A percentile compares a stretch with the other conserved stretches of the same genome.
These are phyloP conservation scores for Yponomeuta evonymella DNA, from an alignment of 2,888 invertebrate species.

Conservation along the genomic window DNA sequence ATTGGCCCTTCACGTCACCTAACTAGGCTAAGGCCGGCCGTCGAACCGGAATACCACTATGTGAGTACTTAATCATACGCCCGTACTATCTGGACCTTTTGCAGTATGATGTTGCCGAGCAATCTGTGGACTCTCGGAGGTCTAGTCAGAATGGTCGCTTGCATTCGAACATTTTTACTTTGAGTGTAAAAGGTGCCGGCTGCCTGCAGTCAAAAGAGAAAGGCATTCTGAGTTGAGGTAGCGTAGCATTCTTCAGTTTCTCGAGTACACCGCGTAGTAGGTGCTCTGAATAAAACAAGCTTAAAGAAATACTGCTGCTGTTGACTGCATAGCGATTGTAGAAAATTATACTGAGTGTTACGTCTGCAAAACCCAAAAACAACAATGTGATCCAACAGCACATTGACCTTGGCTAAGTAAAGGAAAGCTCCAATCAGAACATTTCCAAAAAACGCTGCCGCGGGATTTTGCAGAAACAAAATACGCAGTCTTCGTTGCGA, in stretches of 20 bases:
- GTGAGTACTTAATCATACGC: background rate
- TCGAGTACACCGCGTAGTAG: background rate
- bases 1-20: slow-evolving; percentile 62
- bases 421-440: background rate
- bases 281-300: background rate
- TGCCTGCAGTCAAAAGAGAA: slow-evolving; percentile 52
- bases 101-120: background rate
- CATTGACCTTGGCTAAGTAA: background rate
- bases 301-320: no score
- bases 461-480: background rate
- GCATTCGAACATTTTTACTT: slow-evolving; percentile 34
- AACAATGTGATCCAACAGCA: background rate
- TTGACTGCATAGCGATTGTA: no score
- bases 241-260: background rate
- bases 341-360: background rate
- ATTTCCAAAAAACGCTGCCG: background rate
- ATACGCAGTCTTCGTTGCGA: no score
- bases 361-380: background rate
- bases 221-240: slow-evolving; percentile 31
- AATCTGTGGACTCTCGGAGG: background rate
- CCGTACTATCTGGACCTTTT: background rate
- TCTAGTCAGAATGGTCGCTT: slow-evolving; percentile 27
- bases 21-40: slow-evolving; percentile 72
- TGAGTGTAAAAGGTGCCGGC: slow-evolving; percentile 50
- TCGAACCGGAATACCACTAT: slow-evolving; percentile 43